Percentiles rank a stretch among this genome's conserved stretches.
phyloP scores from a whole-genome alignment of 2,113 vertebrate species.

The Toxotes jaculatrix region DNA sequence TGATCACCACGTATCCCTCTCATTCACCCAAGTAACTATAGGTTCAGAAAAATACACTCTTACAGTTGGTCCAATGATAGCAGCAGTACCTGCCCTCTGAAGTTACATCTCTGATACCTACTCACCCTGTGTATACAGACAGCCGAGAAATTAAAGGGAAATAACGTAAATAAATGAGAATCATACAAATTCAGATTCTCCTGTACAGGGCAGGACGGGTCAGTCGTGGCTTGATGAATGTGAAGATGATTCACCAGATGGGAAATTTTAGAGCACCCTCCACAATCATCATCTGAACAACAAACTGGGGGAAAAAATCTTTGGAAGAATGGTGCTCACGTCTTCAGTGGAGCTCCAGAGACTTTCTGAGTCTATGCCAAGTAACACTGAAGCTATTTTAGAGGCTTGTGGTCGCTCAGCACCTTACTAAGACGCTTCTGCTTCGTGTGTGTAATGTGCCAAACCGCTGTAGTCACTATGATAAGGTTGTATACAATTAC shows the following conservation, averaged over 20 bases:
- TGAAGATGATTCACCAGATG: not conserved
- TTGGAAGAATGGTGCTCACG: not conserved
- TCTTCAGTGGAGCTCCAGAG: not conserved
- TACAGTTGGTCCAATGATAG: not conserved
- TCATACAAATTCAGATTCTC: not conserved
- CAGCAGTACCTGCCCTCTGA: not conserved
- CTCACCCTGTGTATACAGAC: not conserved
- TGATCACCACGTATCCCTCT: conserved; percentile 11
- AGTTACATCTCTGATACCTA: not conserved
- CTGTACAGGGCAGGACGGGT: not conserved
- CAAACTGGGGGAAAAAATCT: not conserved
- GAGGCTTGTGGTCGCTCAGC: not conserved
- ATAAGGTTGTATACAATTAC: not conserved
- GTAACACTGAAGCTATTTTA: not conserved
- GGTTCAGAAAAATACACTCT: not conserved
- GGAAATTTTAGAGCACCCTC: not conserved
- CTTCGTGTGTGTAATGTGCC: not conserved
- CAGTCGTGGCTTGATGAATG: not conserved
- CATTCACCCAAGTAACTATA: not conserved
- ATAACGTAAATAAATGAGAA: not conserved
- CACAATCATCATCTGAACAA: not conserved
- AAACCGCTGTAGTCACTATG: not conserved
- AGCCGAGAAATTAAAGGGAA: not conserved
- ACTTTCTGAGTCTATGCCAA: not conserved
- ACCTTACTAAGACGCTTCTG: not conserved